Conservation (phyloP, 2,113 vertebrate genomes). For the Rynchops niger region DNA sequence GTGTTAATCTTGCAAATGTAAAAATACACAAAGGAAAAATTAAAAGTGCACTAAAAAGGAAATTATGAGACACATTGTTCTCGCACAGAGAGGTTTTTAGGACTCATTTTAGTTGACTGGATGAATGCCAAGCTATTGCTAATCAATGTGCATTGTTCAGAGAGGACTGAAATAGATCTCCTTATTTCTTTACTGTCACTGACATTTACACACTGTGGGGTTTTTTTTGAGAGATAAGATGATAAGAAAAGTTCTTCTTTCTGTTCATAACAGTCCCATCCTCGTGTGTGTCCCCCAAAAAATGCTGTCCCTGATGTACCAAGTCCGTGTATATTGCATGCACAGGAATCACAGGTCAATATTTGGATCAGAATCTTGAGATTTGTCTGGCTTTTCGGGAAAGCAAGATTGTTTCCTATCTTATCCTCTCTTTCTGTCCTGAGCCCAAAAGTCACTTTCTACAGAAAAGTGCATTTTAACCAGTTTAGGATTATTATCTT, state of each 20-base stretch:
- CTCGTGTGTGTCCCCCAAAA: fast-evolving
- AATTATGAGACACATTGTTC: not conserved
- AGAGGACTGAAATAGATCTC: not conserved
- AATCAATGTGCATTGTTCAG: not conserved
- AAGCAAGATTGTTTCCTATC: not conserved
- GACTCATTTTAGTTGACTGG: not conserved
- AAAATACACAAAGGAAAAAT: not conserved
- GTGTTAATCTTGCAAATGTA: not conserved
- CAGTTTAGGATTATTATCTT: not conserved
- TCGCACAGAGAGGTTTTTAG: not conserved
- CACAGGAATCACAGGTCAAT: not conserved
- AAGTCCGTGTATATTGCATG: fast-evolving
- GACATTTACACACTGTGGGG: not conserved
- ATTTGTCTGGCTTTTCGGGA: not conserved
- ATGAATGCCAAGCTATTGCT: not conserved
- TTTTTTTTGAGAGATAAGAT: not conserved
- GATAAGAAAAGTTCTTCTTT: not conserved
- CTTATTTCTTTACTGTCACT: not conserved
- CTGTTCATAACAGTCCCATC: not conserved
- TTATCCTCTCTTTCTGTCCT: not conserved
- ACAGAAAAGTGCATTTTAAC: not conserved
- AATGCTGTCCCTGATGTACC: not conserved
- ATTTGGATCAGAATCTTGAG: not conserved
- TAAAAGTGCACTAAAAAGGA: not conserved
- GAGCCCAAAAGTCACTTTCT: not conserved